Evolutionary conservation across 2,888 invertebrate genomes (phyloP).

Genomic region (Barypeithes pellucidus): DNA sequence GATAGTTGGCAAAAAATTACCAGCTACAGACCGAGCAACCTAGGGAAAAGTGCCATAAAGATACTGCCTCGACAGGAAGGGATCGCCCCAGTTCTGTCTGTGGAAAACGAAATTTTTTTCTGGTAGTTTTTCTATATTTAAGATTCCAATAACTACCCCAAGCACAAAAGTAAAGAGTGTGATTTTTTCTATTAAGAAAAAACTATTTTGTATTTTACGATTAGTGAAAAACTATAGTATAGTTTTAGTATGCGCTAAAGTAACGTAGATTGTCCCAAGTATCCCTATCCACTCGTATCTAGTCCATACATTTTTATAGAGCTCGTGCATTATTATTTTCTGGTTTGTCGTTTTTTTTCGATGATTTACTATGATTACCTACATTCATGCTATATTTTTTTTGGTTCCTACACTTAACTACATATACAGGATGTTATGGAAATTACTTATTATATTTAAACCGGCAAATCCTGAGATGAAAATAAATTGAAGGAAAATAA

Average conservation of each 20-base stretch:
- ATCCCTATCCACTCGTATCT: slow-evolving; percentile 20
- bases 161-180: slow-evolving; percentile 58
- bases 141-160: slow-evolving; percentile 49
- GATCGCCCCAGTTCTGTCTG: slow-evolving; percentile 17
- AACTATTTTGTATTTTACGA: slow-evolving; percentile 61
- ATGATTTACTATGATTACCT: background rate
- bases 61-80: slow-evolving; percentile 15
- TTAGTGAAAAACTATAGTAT: slow-evolving; percentile 25
- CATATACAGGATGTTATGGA: no score
- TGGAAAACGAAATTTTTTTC: slow-evolving; percentile 10
- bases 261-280: slow-evolving; percentile 33
- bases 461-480: no score
- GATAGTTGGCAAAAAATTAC: background rate
- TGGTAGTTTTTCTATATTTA: slow-evolving; percentile 24
- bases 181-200: slow-evolving; percentile 60
- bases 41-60: slow-evolving; percentile 20
- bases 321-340: slow-evolving; percentile 9
- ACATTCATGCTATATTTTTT: no score
- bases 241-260: slow-evolving; percentile 33
- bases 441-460: no score
- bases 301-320: slow-evolving; percentile 37
- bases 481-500: no score
- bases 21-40: background rate
- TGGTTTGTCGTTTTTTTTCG: background rate
- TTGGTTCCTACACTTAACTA: no score